Evolutionary conservation across 2,797 vertebrate genomes (phyloP), one percentile per base, ranked within the genome.

Genomic region (Esox lucius): DNA sequence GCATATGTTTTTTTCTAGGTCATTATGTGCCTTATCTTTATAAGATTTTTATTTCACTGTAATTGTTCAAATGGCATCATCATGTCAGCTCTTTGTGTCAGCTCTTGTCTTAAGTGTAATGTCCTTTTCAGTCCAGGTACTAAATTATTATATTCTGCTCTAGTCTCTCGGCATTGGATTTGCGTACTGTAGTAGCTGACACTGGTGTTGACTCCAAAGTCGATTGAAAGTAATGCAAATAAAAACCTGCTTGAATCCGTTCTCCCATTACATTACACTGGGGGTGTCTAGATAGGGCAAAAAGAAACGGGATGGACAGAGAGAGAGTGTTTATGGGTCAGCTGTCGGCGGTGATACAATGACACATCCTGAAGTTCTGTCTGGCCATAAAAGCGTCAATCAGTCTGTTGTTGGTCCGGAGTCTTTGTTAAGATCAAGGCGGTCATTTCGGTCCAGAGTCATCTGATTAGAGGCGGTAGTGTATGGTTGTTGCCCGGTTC

Each of bases 151-250:
- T 69, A 69, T 51, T 73, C 49, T 51, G 66, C 56, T 68, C 48
- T 67, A 26, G 39, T 71, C 64, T 65, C n/a, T n/a, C 42, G 19
- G 53, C 61, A 15, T 19, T 19, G 26, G 42, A 48, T 59, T 70
- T 68, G 72, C 49, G 48, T 56, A 15, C 42, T 42, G 33, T 68
- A 8, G 22, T 73, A 26, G 70, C 53, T 56, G 53, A 74, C 67
- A 72, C 79, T 68, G 69, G 64, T 33, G 67, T 46, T 70, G 46
- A 78, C 68, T 70, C 42, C 1, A 31, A 75, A 51, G 68, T 75
- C 64, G 22, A 61, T 28, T 49, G 49, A 79, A 33, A 75, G 35
- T 61, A 79, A 62, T 70, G 68, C 56, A 59, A 35, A 77, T 33
- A 71, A 71, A 24, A 65, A 42, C 48, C 19, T 28, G 28, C 16